Evolutionary conservation across 2,113 vertebrate species (phyloP).

Genomic region (Microcebus jonahi): DNA sequence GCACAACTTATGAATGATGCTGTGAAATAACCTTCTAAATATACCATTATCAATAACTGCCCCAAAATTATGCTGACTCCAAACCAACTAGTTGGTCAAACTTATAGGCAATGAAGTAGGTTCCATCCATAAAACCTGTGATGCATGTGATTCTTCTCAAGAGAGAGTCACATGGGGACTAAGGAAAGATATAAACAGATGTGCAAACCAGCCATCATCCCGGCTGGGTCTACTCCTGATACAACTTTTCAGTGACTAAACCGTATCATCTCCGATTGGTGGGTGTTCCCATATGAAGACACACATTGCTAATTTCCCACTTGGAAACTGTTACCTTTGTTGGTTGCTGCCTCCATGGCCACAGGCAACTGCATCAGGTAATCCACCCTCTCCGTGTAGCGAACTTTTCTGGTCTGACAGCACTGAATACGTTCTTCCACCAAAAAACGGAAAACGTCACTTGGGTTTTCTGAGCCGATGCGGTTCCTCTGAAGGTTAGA

Average conservation of each 20-base stretch:
- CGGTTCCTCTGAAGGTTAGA: slow-evolving; percentile 91
- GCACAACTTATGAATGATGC: background rate
- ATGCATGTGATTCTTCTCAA: background rate
- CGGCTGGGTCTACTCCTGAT: background rate
- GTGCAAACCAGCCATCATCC: background rate
- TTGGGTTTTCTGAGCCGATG: slow-evolving; percentile 94
- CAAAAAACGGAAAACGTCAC: slow-evolving; percentile 96
- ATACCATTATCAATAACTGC: background rate
- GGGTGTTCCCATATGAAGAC: fast-evolving
- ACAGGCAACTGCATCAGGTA: slow-evolving; percentile 97
- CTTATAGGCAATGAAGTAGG: background rate
- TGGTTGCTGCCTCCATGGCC: slow-evolving; percentile 93
- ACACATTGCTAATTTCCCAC: background rate
- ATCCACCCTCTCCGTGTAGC: slow-evolving; percentile 94
- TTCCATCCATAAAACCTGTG: background rate
- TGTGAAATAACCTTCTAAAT: background rate
- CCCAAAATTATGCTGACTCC: background rate
- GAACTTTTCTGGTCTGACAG: slow-evolving; percentile 96
- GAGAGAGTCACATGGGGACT: background rate
- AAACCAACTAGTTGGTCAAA: background rate
- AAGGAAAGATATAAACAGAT: background rate
- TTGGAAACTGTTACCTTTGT: slow-evolving; percentile 89
- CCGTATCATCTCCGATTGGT: fast-evolving
- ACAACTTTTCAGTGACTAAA: background rate
- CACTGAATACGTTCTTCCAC: slow-evolving; percentile 97